A percentile compares a stretch with the other conserved stretches of the same genome.
phyloP scores from a whole-genome alignment of 2,888 invertebrate species.

The Acanthosepion esculentum region DNA sequence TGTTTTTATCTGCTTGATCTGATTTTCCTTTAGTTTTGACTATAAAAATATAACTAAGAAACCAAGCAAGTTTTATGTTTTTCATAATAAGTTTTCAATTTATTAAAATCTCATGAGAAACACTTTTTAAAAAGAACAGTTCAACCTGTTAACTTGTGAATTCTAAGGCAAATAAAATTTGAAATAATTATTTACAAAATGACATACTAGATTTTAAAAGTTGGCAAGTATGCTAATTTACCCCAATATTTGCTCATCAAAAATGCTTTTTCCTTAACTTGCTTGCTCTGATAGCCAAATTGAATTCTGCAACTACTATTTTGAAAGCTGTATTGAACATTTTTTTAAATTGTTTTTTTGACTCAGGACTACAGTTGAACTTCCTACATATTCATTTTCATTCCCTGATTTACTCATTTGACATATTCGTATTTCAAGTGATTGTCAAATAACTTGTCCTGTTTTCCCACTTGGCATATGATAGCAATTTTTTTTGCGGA shows the following conservation, averaged over 20 bases:
- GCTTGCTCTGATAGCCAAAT: not conserved
- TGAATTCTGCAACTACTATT: not conserved
- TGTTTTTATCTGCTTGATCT: too few relatives aligned
- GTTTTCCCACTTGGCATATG: not conserved
- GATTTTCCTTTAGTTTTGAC: too few relatives aligned
- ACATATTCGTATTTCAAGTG: too few relatives aligned
- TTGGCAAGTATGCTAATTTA: not conserved
- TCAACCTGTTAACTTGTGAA: not conserved
- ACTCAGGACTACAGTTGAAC: not conserved
- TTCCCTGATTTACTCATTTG: too few relatives aligned
- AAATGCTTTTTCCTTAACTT: not conserved
- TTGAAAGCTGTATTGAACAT: not conserved
- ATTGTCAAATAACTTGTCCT: not conserved
- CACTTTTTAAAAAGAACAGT: too few relatives aligned
- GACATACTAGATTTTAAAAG: not conserved
- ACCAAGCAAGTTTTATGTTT: too few relatives aligned
- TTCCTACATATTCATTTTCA: not conserved
- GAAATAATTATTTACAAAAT: too few relatives aligned
- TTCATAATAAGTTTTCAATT: too few relatives aligned
- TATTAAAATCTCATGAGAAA: too few relatives aligned
- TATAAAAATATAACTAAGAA: too few relatives aligned
- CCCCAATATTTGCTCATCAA: not conserved
- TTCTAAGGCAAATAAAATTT: not conserved
- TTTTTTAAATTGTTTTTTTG: not conserved
- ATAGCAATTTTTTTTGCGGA: not conserved